Percentiles rank a stretch among this genome's conserved stretches.
Evolutionary conservation across 2,797 vertebrate genomes (phyloP).

Genomic region (Aeoliscus strigatus): DNA sequence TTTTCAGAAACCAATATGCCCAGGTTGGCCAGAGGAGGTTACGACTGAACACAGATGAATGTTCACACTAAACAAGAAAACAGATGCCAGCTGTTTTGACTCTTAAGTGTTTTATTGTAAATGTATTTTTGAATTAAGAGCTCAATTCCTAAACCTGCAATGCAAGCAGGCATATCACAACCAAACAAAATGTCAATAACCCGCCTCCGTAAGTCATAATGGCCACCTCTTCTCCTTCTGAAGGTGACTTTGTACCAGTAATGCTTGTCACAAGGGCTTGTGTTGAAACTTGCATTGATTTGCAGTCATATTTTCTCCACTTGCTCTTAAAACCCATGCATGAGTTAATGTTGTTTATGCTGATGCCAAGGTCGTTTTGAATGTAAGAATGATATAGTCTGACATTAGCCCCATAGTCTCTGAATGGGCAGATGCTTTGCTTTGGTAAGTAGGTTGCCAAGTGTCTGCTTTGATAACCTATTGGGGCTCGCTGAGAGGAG

Average conservation of each 20-base stretch:
- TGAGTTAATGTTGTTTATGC: slow-evolving; percentile 65
- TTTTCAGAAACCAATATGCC: too few relatives aligned
- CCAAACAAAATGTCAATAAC: slow-evolving; percentile 70
- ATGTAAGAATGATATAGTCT: slow-evolving; percentile 72
- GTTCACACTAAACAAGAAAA: too few relatives aligned
- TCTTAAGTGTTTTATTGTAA: slow-evolving; percentile 23
- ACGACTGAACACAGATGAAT: too few relatives aligned
- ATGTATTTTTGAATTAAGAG: slow-evolving; percentile 47
- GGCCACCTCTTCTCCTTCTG: slow-evolving; percentile 53
- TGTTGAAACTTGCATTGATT: slow-evolving; percentile 72
- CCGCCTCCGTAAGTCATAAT: slow-evolving; percentile 59
- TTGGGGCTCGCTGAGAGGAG: slow-evolving; percentile 57
- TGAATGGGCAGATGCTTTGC: slow-evolving; percentile 72
- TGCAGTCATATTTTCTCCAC: slow-evolving; percentile 69
- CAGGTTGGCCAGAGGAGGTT: too few relatives aligned
- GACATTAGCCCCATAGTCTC: slow-evolving; percentile 65
- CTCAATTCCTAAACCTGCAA: slow-evolving; percentile 65
- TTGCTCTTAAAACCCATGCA: slow-evolving; percentile 57
- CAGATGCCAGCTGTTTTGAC: too few relatives aligned
- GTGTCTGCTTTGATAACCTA: slow-evolving; percentile 75
- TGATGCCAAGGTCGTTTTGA: slow-evolving; percentile 74
- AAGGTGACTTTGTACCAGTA: slow-evolving; percentile 75
- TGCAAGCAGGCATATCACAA: slow-evolving; percentile 63
- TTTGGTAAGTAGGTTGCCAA: slow-evolving; percentile 72
- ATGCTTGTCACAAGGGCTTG: slow-evolving; percentile 61